phyloP scores from a whole-genome alignment of 2,888 invertebrate genomes.

The Poecilobothrus nobilitatus region DNA sequence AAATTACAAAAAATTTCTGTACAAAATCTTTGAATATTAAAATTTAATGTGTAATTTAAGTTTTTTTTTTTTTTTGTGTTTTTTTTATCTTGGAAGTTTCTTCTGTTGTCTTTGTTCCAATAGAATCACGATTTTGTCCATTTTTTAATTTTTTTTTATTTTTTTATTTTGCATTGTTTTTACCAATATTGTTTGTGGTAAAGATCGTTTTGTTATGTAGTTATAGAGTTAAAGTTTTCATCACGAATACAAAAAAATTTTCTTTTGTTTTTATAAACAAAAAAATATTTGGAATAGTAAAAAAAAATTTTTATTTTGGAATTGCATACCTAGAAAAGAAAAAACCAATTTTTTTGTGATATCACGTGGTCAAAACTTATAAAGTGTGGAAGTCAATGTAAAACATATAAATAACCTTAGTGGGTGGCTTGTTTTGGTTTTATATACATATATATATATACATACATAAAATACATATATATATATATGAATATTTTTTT shows the following conservation, averaged over 20 bases:
- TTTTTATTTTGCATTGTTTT: background rate
- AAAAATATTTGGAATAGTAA: no score
- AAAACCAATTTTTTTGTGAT: background rate
- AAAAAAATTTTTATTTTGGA: background rate
- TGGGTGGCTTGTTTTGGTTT: background rate
- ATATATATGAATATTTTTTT: background rate
- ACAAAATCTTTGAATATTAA: no score
- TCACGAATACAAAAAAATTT: background rate
- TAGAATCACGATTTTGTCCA: background rate
- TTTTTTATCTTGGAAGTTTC: background rate
- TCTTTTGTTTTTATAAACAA: background rate
- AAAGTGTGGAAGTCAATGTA: no score
- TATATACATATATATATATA: background rate
- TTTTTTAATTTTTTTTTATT: no score
- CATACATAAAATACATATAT: no score
- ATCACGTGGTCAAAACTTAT: background rate
- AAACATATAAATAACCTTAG: background rate
- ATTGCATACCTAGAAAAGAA: no score
- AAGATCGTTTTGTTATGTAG: background rate
- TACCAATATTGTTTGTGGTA: background rate
- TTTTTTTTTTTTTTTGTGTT: no score
- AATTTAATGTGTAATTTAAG: no score
- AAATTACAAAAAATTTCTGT: no score
- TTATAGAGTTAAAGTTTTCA: background rate
- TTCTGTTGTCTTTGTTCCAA: background rate